These are phyloP conservation scores for Cepaea nemoralis DNA, from an alignment of 1,140 invertebrate genomes.

Conservation along the genomic window DNA sequence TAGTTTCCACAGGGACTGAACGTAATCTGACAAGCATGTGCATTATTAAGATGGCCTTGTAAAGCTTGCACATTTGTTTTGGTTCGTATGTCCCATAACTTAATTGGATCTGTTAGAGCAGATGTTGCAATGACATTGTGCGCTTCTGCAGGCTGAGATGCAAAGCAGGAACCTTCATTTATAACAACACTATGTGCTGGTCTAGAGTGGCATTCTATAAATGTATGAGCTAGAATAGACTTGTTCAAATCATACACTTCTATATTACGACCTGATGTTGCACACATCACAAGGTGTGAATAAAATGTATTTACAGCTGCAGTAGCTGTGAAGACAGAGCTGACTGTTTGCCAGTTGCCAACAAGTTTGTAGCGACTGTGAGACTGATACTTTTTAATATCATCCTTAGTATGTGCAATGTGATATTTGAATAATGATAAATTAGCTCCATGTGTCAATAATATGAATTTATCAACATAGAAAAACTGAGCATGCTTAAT, in stretches of 20 bases:
- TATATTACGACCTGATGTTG: constrained; percentile 68
- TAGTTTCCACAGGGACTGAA: constrained; percentile 70
- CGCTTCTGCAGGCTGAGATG: constrained; percentile 61
- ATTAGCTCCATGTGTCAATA: constrained; percentile 64
- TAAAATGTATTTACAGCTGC: constrained; percentile 70
- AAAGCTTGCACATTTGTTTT: constrained; percentile 66
- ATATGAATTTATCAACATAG: constrained; percentile 72
- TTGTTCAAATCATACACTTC: constrained; percentile 71
- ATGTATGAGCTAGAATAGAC: constrained; percentile 58
- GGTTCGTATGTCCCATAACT: constrained; percentile 72
- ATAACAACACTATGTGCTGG: constrained; percentile 65
- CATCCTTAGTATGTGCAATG: constrained; percentile 65
- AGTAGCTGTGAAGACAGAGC: constrained; percentile 65
- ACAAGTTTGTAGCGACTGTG: constrained; percentile 65
- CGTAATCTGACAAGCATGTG: constrained; percentile 63
- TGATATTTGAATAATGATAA: constrained; percentile 71
- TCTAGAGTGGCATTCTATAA: constrained; percentile 65
- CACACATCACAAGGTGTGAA: constrained; percentile 71
- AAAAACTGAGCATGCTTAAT: constrained; percentile 70
- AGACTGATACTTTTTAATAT: constrained; percentile 67
- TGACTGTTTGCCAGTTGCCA: constrained; percentile 56
- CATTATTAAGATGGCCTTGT: constrained; percentile 67
- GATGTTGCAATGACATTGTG: constrained; percentile 71
- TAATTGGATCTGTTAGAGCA: constrained; percentile 69
- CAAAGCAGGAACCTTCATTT: constrained; percentile 70